Percentiles rank a stretch among this genome's conserved stretches.
phyloP scores from a whole-genome alignment of 2,888 invertebrate species.

The Drosophila leonis region DNA sequence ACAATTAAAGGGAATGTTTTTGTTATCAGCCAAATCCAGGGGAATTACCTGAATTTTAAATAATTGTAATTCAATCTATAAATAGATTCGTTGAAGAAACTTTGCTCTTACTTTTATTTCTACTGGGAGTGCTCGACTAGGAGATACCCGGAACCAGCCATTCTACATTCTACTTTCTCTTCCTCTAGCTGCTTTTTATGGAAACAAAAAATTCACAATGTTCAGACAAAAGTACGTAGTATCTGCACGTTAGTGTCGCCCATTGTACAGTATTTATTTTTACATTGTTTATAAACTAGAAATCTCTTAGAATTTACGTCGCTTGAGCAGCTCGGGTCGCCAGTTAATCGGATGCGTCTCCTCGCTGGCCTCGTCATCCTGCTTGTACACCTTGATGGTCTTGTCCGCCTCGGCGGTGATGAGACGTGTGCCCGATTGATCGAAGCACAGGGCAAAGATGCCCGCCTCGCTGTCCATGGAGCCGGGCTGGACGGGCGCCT shows the following conservation, averaged over 20 bases:
- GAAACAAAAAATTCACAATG: too few species aligned
- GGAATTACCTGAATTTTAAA: not conserved
- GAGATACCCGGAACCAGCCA: not conserved
- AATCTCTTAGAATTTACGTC: slow-evolving; percentile 92
- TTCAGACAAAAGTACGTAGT: not conserved
- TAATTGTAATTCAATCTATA: not conserved
- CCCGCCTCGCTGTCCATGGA: slow-evolving; percentile 99
- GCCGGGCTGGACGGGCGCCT: slow-evolving; percentile 98
- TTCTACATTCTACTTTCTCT: not conserved
- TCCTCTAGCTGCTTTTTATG: too few species aligned
- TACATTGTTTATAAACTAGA: slow-evolving; percentile 9
- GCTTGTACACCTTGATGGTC: slow-evolving; percentile 99
- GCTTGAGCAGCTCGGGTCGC: slow-evolving; percentile 97
- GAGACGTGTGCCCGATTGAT: slow-evolving; percentile 96
- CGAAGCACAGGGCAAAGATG: slow-evolving; percentile 97
- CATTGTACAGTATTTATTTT: slow-evolving; percentile 28
- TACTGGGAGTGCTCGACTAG: not conserved
- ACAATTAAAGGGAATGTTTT: slow-evolving; percentile 15
- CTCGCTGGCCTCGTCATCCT: slow-evolving; percentile 98
- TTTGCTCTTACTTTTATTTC: not conserved
- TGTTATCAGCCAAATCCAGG: not conserved
- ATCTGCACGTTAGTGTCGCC: not conserved
- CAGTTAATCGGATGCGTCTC: slow-evolving; percentile 98
- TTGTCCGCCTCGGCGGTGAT: slow-evolving; percentile 99
- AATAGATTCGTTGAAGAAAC: not conserved